These are phyloP conservation scores for Nysson spinosus DNA, from an alignment of 2,888 invertebrate genomes.

Conservation along the genomic window DNA sequence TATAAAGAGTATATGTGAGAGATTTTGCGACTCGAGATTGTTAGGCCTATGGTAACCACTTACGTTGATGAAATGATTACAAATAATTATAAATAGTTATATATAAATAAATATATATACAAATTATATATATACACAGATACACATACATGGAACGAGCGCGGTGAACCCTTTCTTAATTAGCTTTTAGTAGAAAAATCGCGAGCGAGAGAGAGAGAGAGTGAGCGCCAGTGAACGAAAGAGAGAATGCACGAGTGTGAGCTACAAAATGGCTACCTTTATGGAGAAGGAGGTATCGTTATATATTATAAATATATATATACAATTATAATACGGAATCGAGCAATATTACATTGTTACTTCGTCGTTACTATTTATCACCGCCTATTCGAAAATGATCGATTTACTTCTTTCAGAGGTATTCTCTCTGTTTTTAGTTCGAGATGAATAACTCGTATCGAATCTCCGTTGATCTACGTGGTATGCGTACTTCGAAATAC, in stretches of 20 bases:
- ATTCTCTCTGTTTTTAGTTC: conserved; percentile 12
- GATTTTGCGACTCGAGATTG: conserved; percentile 41
- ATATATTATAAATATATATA: conserved; percentile 35
- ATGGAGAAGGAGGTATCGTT: conserved; percentile 42
- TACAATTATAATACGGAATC: conserved; percentile 45
- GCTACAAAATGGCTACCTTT: conserved; percentile 13
- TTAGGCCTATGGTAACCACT: conserved; percentile 54
- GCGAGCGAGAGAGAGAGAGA: conserved; percentile 13
- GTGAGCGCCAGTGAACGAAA: conserved; percentile 18
- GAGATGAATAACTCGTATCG: conserved; percentile 43
- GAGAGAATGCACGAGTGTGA: conserved; percentile 20
- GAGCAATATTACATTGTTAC: conserved; percentile 59
- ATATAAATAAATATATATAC: conserved; percentile 16
- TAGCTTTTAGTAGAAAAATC: conserved; percentile 28
- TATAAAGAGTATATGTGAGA: too few species aligned
- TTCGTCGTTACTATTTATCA: conserved; percentile 57
- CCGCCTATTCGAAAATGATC: conserved; percentile 43
- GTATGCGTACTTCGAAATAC: conserved; percentile 49
- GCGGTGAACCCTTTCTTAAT: conserved; percentile 44
- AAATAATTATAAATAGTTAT: conserved; percentile 33
- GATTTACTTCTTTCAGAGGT: conserved; percentile 49
- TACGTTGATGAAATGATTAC: conserved; percentile 24
- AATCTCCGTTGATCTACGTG: conserved; percentile 37
- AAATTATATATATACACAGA: conserved; percentile 21
- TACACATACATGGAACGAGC: conserved; percentile 31